Evolutionary conservation across 2,797 vertebrate species (phyloP), one percentile per base, ranked within the genome.

Genomic region (Acipenser ruthenus): DNA sequence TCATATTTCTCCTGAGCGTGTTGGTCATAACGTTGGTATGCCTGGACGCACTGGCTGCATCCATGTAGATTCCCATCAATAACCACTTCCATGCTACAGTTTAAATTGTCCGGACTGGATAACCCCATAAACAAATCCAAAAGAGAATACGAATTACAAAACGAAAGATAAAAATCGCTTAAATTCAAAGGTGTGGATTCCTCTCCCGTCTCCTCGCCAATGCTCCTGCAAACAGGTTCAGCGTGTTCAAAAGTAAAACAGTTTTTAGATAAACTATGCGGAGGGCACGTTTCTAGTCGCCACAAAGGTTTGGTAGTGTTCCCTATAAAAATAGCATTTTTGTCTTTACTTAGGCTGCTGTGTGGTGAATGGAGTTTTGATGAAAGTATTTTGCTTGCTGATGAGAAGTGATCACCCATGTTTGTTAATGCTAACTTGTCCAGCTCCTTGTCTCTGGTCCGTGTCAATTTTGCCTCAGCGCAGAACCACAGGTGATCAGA

Each of bases 401-500:
- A 79, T 69, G 78, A 73, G 6, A 56, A 58, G 74, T 77, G 67
- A 73, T 84, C 87, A 77, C 72, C 85, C 83, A 73, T 82, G 84
- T 86, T 82, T 77, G 82, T 82, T 49, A 80, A 79, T 59, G 77
- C 78, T 50, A 84, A 77, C 73, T 75, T 78, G 79, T 79, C 83
- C 72, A 84, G 85, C 75, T 92, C 90, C 87, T 93, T 94, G 87
- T 94, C 93, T 82, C 92, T 88, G 85, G 92, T 90, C 69, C 93
- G 91, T 82, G 92, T 90, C 87, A 91, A 84, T 77, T 91, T 94
- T 82, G 95, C 96, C 91, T 96, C 96, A 82, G 95, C 95, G 89
- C 95, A 97, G 89, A 97, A 94, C 94, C 96, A 99, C 93, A 99
- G 92, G 92, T 96, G 95, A 93, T 98, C 94, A 92, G 96, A 97